These are phyloP conservation scores for Pteromalus puparum DNA, from an alignment of 1,140 invertebrate species.

Conservation along the genomic window DNA sequence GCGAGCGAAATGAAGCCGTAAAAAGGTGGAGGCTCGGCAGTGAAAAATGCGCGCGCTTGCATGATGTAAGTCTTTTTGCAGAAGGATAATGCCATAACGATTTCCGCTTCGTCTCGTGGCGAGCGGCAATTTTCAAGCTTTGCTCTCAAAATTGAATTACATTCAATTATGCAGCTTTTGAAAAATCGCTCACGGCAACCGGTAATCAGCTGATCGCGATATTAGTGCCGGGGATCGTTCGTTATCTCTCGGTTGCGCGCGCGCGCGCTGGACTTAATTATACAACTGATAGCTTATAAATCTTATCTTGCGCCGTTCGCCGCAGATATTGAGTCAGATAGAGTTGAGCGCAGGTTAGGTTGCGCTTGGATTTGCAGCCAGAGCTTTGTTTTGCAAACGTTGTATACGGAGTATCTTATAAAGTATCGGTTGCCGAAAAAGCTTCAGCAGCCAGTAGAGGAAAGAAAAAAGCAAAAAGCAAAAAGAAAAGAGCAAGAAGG, in stretches of 20 bases:
- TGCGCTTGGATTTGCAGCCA: too few species aligned
- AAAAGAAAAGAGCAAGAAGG: slow-evolving; percentile 25
- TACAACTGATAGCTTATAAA: too few species aligned
- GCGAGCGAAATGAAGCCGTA: slow-evolving; percentile 37
- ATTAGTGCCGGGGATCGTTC: background rate
- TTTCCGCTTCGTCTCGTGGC: background rate
- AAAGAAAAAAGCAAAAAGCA: background rate
- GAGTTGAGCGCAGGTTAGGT: too few species aligned
- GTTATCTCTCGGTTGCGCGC: background rate
- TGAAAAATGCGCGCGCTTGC: slow-evolving; percentile 24
- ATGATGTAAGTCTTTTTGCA: slow-evolving; percentile 21
- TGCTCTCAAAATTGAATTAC: background rate
- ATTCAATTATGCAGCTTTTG: background rate
- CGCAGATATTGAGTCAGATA: too few species aligned
- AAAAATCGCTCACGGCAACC: background rate
- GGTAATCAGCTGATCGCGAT: background rate
- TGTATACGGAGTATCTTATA: background rate
- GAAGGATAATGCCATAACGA: slow-evolving; percentile 1
- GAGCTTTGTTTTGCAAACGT: too few species aligned
- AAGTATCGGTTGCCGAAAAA: background rate
- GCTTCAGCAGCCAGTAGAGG: background rate
- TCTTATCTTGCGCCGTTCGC: too few species aligned
- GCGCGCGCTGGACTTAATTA: too few species aligned
- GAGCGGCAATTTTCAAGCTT: background rate
- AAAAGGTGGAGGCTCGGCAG: slow-evolving; percentile 5